phyloP scores from a whole-genome alignment of 2,888 invertebrate genomes.

The Drosophila recens region DNA sequence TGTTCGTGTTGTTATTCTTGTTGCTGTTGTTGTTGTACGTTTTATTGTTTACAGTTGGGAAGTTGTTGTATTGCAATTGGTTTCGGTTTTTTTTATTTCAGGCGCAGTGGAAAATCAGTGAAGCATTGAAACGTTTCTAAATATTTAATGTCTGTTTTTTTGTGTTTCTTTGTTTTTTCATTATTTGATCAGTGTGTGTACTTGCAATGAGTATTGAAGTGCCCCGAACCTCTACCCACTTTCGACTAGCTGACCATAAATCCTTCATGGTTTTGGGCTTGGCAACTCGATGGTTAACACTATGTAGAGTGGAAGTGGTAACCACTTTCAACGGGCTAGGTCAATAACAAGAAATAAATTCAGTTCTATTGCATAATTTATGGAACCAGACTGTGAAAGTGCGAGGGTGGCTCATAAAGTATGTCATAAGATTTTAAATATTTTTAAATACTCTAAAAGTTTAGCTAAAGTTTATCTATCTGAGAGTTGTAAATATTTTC shows the following conservation, averaged over 20 bases:
- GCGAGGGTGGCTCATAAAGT: slow-evolving; percentile 17
- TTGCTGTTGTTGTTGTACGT: slow-evolving; percentile 8
- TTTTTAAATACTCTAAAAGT: background rate
- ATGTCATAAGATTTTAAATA: background rate
- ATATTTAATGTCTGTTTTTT: slow-evolving; percentile 37
- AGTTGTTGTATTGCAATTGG: slow-evolving; percentile 48
- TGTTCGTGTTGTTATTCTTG: slow-evolving; percentile 25
- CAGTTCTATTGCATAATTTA: slow-evolving; percentile 45
- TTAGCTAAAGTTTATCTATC: background rate
- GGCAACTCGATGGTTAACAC: slow-evolving; percentile 14
- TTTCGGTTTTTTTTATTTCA: slow-evolving; percentile 7
- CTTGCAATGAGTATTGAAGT: slow-evolving; percentile 41
- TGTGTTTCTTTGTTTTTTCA: slow-evolving; percentile 5
- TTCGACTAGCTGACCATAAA: slow-evolving; percentile 48
- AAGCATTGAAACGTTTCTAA: slow-evolving; percentile 60
- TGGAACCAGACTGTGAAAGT: slow-evolving; percentile 20
- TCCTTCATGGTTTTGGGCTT: slow-evolving; percentile 47
- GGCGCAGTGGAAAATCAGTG: slow-evolving; percentile 42
- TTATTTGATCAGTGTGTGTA: slow-evolving; percentile 21
- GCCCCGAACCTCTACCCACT: slow-evolving; percentile 51
- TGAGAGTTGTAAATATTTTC: no score
- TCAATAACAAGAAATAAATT: slow-evolving; percentile 37
- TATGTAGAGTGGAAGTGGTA: slow-evolving; percentile 55
- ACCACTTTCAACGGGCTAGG: slow-evolving; percentile 60
- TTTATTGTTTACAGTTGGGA: slow-evolving; percentile 54